phyloP scores from a whole-genome alignment of 2,797 vertebrate species.

The Balearica regulorum region DNA sequence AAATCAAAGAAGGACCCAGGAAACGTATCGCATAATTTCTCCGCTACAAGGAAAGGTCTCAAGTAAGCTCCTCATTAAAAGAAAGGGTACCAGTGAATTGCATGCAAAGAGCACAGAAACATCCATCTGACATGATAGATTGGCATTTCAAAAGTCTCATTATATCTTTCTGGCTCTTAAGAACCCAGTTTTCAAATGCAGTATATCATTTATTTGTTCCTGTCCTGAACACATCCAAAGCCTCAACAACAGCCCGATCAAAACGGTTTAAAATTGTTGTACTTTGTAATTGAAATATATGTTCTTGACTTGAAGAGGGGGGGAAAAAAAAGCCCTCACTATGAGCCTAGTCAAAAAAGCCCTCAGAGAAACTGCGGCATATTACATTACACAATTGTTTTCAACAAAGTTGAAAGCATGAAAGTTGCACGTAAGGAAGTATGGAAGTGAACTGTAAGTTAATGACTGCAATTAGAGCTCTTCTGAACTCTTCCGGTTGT shows the following conservation, averaged over 20 bases:
- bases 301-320: background rate
- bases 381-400: background rate
- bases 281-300: accelerated
- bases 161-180: background rate
- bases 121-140: background rate
- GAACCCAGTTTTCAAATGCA: background rate
- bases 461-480: background rate
- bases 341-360: background rate
- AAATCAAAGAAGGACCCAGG: background rate
- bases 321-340: background rate
- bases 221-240: background rate
- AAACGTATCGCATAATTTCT: background rate
- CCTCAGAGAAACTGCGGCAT: background rate
- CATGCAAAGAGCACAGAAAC: background rate
- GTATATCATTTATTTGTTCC: background rate
- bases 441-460: background rate
- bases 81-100: background rate
- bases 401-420: background rate
- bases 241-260: background rate
- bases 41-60: background rate
- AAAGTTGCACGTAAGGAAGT: background rate
- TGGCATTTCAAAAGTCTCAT: background rate
- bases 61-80: background rate
- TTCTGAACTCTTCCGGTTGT: background rate
- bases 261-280: background rate